Conservation (phyloP, 2,113 vertebrate genomes). For the Anhinga rufa region DNA sequence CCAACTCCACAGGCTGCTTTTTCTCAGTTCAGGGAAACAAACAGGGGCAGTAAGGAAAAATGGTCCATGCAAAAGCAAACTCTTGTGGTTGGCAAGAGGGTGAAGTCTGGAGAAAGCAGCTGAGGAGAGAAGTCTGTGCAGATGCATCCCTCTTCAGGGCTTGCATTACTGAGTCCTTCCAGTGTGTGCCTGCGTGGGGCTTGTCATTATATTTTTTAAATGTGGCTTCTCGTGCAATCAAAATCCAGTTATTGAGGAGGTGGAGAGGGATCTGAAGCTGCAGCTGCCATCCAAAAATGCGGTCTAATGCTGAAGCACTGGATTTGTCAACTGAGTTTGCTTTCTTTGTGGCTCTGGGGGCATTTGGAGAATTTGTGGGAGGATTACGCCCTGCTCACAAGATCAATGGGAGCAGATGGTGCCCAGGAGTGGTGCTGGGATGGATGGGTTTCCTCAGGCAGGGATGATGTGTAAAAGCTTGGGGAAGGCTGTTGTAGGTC, state of each 20-base stretch:
- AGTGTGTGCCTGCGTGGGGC: not conserved
- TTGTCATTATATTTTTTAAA: not conserved
- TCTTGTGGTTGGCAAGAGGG: not conserved
- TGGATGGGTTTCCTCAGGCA: conserved; percentile 1
- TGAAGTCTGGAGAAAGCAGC: not conserved
- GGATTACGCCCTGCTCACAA: not conserved
- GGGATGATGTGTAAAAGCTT: not conserved
- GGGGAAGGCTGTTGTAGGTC: not conserved
- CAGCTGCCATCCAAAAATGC: not conserved
- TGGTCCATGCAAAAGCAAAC: not conserved
- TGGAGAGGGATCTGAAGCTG: not conserved
- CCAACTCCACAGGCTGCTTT: not conserved
- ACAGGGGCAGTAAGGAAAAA: not conserved
- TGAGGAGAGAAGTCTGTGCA: not conserved
- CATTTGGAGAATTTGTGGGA: not conserved
- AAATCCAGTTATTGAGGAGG: not conserved
- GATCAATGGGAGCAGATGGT: not conserved
- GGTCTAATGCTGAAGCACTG: not conserved
- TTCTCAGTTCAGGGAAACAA: not conserved
- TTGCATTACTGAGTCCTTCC: not conserved
- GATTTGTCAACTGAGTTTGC: not conserved
- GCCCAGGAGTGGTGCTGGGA: not conserved
- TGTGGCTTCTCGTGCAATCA: not conserved
- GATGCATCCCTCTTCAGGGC: not conserved
- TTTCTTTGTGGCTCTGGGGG: not conserved